phyloP scores from a whole-genome alignment of 2,888 invertebrate species.

The Muscina levida region DNA sequence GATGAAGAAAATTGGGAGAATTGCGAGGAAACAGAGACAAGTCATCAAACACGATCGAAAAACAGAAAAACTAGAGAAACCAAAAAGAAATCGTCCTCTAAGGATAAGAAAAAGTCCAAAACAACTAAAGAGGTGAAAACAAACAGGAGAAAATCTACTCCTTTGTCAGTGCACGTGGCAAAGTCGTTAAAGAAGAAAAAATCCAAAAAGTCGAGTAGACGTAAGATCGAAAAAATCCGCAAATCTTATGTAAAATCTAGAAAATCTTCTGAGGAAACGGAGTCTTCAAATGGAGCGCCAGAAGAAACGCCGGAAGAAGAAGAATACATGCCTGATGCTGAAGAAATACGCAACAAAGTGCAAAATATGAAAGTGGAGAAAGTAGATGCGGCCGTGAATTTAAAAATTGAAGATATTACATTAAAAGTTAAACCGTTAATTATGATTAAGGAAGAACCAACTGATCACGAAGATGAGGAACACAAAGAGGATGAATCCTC shows the following conservation, averaged over 20 bases:
- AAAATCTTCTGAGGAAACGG: constrained; percentile 51
- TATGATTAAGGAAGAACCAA: constrained; percentile 53
- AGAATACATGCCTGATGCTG: constrained; percentile 49
- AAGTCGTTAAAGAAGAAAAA: constrained; percentile 49
- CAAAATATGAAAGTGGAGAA: constrained; percentile 63
- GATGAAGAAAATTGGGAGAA: constrained; percentile 42
- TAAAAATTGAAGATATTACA: constrained; percentile 55
- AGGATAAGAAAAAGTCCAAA: constrained; percentile 64
- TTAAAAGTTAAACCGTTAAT: constrained; percentile 53
- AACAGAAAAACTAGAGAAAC: constrained; percentile 42
- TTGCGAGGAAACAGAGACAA: constrained; percentile 11
- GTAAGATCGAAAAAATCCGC: constrained; percentile 66
- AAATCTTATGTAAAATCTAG: constrained; percentile 57
- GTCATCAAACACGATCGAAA: no score
- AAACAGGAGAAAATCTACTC: constrained; percentile 50
- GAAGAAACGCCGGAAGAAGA: constrained; percentile 11
- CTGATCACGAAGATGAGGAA: constrained; percentile 6
- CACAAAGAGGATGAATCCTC: neutral
- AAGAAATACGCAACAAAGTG: constrained; percentile 57
- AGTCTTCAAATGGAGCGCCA: constrained; percentile 31
- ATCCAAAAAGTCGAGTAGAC: constrained; percentile 60
- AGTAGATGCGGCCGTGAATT: constrained; percentile 43
- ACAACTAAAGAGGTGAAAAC: constrained; percentile 56
- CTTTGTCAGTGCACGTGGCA: neutral
- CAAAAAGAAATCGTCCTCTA: constrained; percentile 51